Percentiles rank a stretch among this genome's conserved stretches.
Conservation (phyloP, 2,113 vertebrate species). For the Dunckerocampus dactyliophorus region DNA sequence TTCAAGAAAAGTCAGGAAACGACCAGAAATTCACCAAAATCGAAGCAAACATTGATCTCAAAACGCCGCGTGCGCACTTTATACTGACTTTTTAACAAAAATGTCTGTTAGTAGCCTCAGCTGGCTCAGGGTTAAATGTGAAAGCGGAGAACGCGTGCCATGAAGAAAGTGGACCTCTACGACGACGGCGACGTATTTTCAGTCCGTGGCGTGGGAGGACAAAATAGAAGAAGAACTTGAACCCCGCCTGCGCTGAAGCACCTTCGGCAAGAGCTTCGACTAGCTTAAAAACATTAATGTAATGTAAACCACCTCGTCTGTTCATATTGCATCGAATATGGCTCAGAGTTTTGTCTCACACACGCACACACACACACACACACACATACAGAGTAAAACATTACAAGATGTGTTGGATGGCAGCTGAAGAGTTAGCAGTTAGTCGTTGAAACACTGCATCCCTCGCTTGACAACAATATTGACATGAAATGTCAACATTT, state of each 20-base stretch:
- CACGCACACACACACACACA: constrained; percentile 4
- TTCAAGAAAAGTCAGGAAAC: no score
- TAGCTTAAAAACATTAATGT: constrained; percentile 73
- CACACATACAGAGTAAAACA: background rate
- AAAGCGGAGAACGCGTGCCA: background rate
- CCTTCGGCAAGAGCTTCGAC: constrained; percentile 28
- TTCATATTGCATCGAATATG: constrained; percentile 78
- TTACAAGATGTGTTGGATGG: background rate
- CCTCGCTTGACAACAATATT: no score
- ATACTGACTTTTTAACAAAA: no score
- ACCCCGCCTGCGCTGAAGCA: constrained; percentile 45
- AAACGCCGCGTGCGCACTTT: no score
- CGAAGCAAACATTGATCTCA: no score
- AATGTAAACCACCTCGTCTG: constrained; percentile 70
- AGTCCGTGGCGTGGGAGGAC: background rate
- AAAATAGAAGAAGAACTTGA: constrained; percentile 31
- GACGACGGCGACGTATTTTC: background rate
- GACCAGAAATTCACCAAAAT: no score
- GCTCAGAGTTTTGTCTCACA: constrained; percentile 62
- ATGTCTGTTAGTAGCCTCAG: background rate
- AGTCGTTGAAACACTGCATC: no score
- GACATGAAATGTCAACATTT: no score
- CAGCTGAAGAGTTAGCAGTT: background rate
- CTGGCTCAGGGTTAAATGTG: background rate
- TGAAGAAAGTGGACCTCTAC: background rate